phyloP scores from a whole-genome alignment of 2,797 vertebrate species.

The Sebastes nivosus region DNA sequence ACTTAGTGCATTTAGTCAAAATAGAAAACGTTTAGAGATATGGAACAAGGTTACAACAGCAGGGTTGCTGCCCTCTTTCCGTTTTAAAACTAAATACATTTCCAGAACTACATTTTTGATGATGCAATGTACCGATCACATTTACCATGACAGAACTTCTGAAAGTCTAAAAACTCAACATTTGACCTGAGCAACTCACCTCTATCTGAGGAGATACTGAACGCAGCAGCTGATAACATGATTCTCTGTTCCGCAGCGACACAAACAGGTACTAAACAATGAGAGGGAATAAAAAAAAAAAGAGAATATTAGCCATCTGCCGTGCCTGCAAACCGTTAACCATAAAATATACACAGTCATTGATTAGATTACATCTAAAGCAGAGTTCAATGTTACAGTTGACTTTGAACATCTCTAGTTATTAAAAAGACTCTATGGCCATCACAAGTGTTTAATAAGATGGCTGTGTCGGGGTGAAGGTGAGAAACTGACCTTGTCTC shows the following conservation, averaged over 20 bases:
- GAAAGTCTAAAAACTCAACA: background rate
- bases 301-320: constrained; percentile 10
- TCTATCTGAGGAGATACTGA: constrained; percentile 84
- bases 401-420: background rate
- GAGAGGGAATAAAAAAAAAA: background rate
- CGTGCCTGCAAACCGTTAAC: background rate
- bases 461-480: background rate
- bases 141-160: background rate
- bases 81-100: background rate
- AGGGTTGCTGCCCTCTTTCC: background rate
- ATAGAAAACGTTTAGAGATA: background rate
- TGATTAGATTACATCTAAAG: background rate
- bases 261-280: constrained; percentile 85
- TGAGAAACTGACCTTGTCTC: constrained; percentile 85
- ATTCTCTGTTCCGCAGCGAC: constrained; percentile 85
- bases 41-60: background rate
- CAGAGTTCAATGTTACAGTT: background rate
- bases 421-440: background rate
- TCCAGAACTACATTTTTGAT: background rate
- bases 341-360: background rate
- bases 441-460: background rate
- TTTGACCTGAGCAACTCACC: constrained; percentile 64
- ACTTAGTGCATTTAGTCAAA: background rate
- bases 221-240: constrained; percentile 84
- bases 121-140: background rate